Evolutionary conservation across 1,140 invertebrate genomes (phyloP), one percentile per base, ranked within the genome.

Genomic region (Apis cerana): DNA sequence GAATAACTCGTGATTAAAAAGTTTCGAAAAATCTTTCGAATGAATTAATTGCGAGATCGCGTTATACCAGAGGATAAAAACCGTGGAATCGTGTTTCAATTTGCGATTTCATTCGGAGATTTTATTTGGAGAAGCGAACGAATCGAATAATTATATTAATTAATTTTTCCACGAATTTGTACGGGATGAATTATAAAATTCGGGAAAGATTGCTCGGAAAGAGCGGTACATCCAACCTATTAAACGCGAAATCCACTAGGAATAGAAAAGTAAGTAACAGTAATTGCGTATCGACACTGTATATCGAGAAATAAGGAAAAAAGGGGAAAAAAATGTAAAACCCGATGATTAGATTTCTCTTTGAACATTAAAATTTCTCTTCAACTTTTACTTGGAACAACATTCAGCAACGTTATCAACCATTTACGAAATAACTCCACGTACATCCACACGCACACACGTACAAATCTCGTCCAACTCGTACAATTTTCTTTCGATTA

Each of bases 1-100:
- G 33, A 70, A 81, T 84, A 84, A 80, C 54, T 68, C 33, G 78
- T 75, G 70, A 84, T 81, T 80, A 81, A 81, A 75, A 48, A 27
- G 27, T 27, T 84, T 84, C 52, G n/a, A n/a, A n/a, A 75, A 70
- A 84, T 81, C 78, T 50, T 81, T 69, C 65, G 75, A 82, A 82
- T 58, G 75, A 82, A 82, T 82, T 78, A 82, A 82, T 61, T 58
- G 81, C 81, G 59, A 56, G 75, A 56, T 65, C 58, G 58, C 7
- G 50, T 82, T 78, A 70, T 43, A 50, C 19, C 21, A 50, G 59
- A 52, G 61, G 54, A 48, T 59, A 82, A 75, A 52, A 52, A 33
- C 3, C 2, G 2, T 43, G 64, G 33, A 21, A 76, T 76, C 23
- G 48, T 19, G 79, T 64, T 65, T 74, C 27, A 64, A 80, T 58